These are phyloP conservation scores for Enteromius mattozi DNA, from an alignment of 2,797 vertebrate species.

Conservation along the genomic window DNA sequence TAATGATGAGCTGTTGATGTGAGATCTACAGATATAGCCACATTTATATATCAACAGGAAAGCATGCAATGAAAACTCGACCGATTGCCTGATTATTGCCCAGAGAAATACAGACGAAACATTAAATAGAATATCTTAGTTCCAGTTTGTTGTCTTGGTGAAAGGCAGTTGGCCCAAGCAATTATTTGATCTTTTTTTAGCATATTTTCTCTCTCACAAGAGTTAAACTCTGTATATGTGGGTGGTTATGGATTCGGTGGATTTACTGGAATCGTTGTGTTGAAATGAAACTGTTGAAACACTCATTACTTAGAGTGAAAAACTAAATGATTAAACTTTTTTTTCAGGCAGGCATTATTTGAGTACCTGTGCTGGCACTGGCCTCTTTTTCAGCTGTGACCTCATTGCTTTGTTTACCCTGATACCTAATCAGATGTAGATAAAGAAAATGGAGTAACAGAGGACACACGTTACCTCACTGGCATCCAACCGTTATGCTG, in stretches of 20 bases:
- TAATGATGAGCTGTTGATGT: background rate
- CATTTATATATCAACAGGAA: background rate
- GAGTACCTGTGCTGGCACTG: background rate
- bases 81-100: background rate
- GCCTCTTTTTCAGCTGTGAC: constrained; percentile 35
- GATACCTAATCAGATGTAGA: constrained; percentile 47
- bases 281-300: background rate
- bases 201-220: background rate
- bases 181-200: background rate
- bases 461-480: constrained; percentile 4
- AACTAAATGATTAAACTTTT: background rate
- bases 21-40: background rate
- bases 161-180: background rate
- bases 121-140: background rate
- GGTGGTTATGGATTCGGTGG: background rate
- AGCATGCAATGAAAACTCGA: background rate
- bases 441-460: background rate
- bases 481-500: background rate
- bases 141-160: constrained; percentile 1
- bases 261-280: background rate
- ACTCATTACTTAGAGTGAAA: background rate
- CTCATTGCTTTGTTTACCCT: constrained; percentile 52
- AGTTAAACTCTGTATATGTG: background rate
- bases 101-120: background rate
- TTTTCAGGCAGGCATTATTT: constrained; percentile 3